Evolutionary conservation across 2,797 vertebrate genomes (phyloP).

Genomic region (Anabacerthia variegaticeps): DNA sequence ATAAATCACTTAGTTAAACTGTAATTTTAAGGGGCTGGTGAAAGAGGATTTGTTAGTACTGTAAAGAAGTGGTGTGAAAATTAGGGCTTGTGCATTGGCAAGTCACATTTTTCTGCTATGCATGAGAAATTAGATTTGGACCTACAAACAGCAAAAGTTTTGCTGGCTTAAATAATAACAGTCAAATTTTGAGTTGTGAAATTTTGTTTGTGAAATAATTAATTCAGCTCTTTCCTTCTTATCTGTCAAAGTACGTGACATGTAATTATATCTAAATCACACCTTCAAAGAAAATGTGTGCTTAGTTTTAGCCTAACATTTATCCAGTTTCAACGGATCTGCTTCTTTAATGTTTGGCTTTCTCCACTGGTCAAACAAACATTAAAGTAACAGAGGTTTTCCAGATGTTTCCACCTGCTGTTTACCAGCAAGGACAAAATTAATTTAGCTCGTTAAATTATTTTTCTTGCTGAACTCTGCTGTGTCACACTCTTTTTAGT

Average conservation of each 20-base stretch:
- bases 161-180: not conserved
- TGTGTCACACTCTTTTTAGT: constrained; percentile 76
- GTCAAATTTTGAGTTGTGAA: not conserved
- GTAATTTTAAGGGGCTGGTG: not conserved
- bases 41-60: not conserved
- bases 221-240: not conserved
- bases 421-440: not conserved
- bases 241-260: not conserved
- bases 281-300: not conserved
- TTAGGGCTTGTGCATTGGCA: not conserved
- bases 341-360: not conserved
- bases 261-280: constrained; percentile 14
- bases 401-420: not conserved
- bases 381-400: constrained; percentile 11
- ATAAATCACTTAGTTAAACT: not conserved
- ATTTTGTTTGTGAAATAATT: constrained; percentile 13
- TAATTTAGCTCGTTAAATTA: not conserved
- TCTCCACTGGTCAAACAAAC: not conserved
- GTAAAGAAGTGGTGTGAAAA: not conserved
- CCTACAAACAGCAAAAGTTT: not conserved
- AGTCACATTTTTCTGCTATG: not conserved
- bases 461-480: not conserved
- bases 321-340: not conserved
- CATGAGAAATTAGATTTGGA: not conserved
- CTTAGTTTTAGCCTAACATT: constrained; percentile 12